These are phyloP conservation scores for Botrylloides violaceus DNA, from an alignment of 23 tunicate genomes.

Conservation along the genomic window DNA sequence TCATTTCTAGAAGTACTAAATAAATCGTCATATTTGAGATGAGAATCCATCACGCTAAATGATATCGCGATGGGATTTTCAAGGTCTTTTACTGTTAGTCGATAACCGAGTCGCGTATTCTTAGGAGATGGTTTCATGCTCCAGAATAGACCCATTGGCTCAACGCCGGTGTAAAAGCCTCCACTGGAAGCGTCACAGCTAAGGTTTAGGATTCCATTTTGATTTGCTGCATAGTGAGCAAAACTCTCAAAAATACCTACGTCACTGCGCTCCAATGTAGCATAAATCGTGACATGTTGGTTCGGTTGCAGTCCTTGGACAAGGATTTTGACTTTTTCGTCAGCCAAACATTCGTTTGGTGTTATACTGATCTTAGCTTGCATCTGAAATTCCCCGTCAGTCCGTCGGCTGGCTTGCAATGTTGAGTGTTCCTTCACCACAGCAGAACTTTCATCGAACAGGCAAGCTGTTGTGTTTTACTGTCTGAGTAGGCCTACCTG, in stretches of 20 bases:
- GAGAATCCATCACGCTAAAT: background rate
- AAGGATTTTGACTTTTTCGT: background rate
- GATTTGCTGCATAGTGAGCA: background rate
- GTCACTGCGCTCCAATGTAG: background rate
- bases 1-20: background rate
- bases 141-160: conserved; percentile 8
- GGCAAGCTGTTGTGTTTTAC: too few relatives aligned
- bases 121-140: conserved; percentile 14
- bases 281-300: background rate
- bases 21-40: background rate
- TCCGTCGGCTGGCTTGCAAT: too few relatives aligned
- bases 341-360: background rate
- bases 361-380: too few relatives aligned
- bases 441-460: too few relatives aligned
- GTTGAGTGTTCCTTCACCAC: too few relatives aligned
- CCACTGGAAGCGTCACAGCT: background rate
- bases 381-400: too few relatives aligned
- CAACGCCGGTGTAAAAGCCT: conserved; percentile 1
- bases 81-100: background rate
- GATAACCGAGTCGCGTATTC: background rate
- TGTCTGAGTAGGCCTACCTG: too few relatives aligned
- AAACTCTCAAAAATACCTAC: conserved; percentile 2
- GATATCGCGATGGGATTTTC: background rate
- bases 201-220: background rate
- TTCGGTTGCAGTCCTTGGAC: conserved; percentile 2